Evolutionary conservation across 2,113 vertebrate genomes (phyloP).

Genomic region (Alligator mississippiensis): DNA sequence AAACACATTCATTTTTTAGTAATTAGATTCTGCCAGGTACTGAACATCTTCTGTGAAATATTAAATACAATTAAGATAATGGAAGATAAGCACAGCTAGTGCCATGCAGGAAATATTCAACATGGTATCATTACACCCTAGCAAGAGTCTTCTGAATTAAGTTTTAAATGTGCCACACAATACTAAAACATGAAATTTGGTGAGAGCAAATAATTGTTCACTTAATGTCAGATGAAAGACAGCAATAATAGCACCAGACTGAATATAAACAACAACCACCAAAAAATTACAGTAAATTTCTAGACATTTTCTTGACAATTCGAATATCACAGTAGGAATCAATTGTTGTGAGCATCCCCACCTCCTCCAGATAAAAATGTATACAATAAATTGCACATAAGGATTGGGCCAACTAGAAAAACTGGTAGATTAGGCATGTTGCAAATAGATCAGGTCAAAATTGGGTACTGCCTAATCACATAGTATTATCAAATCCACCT

Average conservation of each 20-base stretch:
- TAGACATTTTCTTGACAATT: background rate
- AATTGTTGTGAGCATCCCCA: background rate
- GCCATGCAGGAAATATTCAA: background rate
- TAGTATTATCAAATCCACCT: background rate
- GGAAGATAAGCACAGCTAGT: background rate
- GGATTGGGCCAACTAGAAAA: background rate
- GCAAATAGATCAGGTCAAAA: background rate
- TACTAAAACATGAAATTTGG: rapidly evolving
- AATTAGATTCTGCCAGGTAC: background rate
- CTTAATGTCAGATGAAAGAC: background rate
- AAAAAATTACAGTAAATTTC: background rate
- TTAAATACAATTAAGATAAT: background rate
- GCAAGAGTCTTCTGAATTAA: background rate
- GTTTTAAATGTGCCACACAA: background rate
- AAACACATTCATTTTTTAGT: background rate
- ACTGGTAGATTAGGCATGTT: background rate
- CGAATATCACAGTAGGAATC: background rate
- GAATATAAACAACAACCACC: background rate
- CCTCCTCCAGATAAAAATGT: background rate
- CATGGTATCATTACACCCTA: background rate
- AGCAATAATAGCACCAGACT: background rate
- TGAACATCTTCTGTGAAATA: background rate
- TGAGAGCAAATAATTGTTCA: background rate
- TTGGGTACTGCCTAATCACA: background rate
- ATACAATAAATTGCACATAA: background rate